A percentile compares a stretch with the other conserved stretches of the same genome.
Conservation (phyloP, 2,888 invertebrate species). For the Sinhomidia bicolor region DNA sequence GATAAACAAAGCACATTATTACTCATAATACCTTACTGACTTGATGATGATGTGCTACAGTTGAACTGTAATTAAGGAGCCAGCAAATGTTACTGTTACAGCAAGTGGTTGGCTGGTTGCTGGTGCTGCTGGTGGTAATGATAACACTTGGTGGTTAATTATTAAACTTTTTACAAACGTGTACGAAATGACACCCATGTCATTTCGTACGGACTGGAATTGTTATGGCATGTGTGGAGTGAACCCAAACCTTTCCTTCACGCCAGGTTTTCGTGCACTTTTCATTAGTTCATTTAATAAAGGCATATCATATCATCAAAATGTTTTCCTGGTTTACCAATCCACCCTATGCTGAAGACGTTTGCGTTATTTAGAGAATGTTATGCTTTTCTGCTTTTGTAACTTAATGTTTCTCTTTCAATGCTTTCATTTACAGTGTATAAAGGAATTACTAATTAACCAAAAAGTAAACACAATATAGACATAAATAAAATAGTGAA, state of each 20-base stretch:
- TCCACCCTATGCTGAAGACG: no score
- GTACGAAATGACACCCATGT: conserved; percentile 43
- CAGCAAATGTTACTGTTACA: conserved; percentile 41
- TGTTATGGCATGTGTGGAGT: conserved; percentile 14
- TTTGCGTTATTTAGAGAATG: no score
- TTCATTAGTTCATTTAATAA: background rate
- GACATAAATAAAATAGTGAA: background rate
- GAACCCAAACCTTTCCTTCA: conserved; percentile 3
- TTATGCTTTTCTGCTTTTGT: background rate
- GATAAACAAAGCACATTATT: conserved; percentile 38
- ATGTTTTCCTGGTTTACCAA: background rate
- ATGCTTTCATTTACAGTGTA: background rate
- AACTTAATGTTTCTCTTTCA: background rate
- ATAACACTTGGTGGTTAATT: conserved; percentile 62
- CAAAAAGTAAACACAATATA: conserved; percentile 5
- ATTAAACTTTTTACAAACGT: conserved; percentile 35
- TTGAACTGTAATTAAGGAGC: conserved; percentile 51
- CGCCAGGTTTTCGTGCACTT: background rate
- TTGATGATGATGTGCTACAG: conserved; percentile 34
- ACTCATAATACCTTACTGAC: conserved; percentile 13
- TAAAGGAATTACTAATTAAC: background rate
- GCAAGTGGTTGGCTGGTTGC: conserved; percentile 39
- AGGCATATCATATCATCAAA: background rate
- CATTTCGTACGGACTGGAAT: conserved; percentile 12
- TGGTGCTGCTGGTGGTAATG: conserved; percentile 40